phyloP scores from a whole-genome alignment of 2,888 invertebrate species.

The Eilema caniola region DNA sequence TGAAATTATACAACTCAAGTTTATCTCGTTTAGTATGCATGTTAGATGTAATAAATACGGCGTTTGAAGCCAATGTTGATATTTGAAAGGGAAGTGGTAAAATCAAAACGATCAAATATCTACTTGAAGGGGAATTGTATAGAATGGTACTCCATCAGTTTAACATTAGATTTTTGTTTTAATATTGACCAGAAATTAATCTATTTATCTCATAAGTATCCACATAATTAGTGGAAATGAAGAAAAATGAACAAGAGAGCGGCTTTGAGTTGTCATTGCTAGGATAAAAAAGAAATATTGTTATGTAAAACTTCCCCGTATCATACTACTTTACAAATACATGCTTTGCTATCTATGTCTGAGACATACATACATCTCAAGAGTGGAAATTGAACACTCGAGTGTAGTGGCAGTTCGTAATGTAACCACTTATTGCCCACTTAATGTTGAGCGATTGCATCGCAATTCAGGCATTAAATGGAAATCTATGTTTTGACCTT shows the following conservation, averaged over 20 bases:
- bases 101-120: not conserved
- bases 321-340: constrained; percentile 1
- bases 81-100: not conserved
- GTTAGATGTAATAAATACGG: not conserved
- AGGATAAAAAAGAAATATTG: no score
- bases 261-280: no score
- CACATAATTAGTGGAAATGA: no score
- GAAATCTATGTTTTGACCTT: not conserved
- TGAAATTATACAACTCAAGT: not conserved
- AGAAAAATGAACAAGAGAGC: not conserved
- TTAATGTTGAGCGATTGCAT: not conserved
- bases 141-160: not conserved
- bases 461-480: not conserved
- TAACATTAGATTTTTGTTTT: no score
- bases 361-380: constrained; percentile 1
- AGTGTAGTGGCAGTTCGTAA: not conserved
- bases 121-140: not conserved
- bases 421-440: constrained; percentile 1
- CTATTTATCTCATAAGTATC: no score
- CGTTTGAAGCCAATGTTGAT: no score
- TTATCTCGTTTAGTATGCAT: not conserved
- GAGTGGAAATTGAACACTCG: not conserved
- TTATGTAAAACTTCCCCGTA: not conserved
- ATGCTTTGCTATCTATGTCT: not conserved
- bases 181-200: no score